Conservation (phyloP, 2,113 vertebrate genomes). For the Xyliphius kryptos region DNA sequence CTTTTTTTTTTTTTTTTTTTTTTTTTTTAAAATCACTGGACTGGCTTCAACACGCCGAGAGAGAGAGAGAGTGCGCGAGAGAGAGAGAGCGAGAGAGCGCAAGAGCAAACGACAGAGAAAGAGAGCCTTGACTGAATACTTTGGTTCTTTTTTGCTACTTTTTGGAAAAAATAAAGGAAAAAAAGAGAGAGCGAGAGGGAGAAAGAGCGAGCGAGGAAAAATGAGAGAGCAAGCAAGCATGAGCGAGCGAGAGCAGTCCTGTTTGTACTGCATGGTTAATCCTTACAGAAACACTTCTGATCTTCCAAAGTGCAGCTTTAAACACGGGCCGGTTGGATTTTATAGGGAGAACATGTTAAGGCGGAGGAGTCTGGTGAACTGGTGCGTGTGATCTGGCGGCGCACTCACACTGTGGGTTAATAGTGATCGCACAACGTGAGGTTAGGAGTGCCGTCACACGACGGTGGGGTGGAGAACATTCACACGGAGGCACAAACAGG, state of each 20-base stretch:
- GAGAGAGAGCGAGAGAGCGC: too few species aligned
- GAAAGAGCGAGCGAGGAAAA: too few species aligned
- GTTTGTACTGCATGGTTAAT: neutral
- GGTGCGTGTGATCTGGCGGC: neutral
- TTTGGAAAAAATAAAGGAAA: too few species aligned
- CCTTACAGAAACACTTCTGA: neutral
- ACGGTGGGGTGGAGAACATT: constrained; percentile 10
- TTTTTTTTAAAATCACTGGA: neutral
- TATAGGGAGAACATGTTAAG: neutral
- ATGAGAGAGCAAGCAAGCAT: too few species aligned
- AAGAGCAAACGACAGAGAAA: too few species aligned
- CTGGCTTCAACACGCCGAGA: constrained; percentile 2
- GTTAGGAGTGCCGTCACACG: neutral
- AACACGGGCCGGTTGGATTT: neutral
- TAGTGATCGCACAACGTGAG: constrained; percentile 14
- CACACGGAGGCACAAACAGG: neutral
- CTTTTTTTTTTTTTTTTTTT: too few species aligned
- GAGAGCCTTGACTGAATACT: too few species aligned
- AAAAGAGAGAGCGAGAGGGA: too few species aligned
- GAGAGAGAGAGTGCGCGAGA: too few species aligned
- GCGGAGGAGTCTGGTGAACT: constrained; percentile 8
- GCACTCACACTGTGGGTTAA: neutral
- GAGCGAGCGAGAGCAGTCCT: too few species aligned
- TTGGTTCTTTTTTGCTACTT: too few species aligned
- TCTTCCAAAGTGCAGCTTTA: constrained; percentile 22